Evolutionary conservation across 2,113 vertebrate genomes (phyloP).

Genomic region (Caloenas nicobarica): DNA sequence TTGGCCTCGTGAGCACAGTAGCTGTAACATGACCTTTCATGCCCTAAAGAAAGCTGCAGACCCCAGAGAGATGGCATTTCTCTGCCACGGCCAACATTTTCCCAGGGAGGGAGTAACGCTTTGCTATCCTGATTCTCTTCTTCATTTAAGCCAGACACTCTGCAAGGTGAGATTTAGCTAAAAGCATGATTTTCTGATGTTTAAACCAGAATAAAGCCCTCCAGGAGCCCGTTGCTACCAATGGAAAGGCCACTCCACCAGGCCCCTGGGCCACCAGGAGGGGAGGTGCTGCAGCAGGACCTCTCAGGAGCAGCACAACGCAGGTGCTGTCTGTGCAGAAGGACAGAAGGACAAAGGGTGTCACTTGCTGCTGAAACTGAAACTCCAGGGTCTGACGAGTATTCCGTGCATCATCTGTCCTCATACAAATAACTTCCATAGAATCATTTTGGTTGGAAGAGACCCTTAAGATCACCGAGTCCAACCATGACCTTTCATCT

Average conservation of each 20-base stretch:
- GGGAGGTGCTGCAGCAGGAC: rapidly evolving
- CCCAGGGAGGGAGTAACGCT: rapidly evolving
- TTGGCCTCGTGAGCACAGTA: rapidly evolving
- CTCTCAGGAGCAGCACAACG: rapidly evolving
- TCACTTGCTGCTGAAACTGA: not conserved
- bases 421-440: not conserved
- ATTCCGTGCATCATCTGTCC: not conserved
- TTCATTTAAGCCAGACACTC: not conserved
- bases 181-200: not conserved
- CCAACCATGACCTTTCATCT: too few species aligned
- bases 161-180: not conserved
- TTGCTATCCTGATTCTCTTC: not conserved
- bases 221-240: rapidly evolving
- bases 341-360: not conserved
- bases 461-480: too few species aligned
- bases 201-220: not conserved
- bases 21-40: not conserved
- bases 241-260: not conserved
- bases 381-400: not conserved
- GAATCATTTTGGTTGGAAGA: too few species aligned
- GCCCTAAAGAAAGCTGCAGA: not conserved
- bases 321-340: rapidly evolving
- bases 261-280: not conserved
- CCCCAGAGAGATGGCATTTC: rapidly evolving
- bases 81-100: not conserved